phyloP scores from a whole-genome alignment of 2,113 vertebrate genomes.

The Calyptomena viridis region DNA sequence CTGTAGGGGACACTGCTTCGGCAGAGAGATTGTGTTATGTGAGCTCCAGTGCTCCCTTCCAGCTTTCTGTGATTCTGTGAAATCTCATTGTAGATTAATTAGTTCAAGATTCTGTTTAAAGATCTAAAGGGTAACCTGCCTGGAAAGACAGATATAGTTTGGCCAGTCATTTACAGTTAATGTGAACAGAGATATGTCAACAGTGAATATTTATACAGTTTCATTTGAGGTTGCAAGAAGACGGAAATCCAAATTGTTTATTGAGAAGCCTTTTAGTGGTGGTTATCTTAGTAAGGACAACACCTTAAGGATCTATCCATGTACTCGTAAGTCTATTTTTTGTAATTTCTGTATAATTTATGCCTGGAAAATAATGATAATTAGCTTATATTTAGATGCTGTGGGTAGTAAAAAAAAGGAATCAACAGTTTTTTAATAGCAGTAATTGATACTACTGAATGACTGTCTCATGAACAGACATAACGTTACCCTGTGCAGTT shows the following conservation, averaged over 20 bases:
- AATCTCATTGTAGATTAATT: background rate
- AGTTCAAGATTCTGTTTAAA: background rate
- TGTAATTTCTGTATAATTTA: background rate
- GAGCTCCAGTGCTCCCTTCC: background rate
- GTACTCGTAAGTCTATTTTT: background rate
- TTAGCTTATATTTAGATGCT: background rate
- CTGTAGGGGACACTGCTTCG: background rate
- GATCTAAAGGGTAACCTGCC: background rate
- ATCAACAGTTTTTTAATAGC: background rate
- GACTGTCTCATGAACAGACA: background rate
- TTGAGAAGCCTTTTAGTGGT: background rate
- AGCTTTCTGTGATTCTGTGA: background rate
- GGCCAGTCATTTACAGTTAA: background rate
- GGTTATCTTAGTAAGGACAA: background rate
- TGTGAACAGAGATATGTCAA: background rate
- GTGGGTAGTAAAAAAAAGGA: background rate
- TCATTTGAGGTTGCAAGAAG: background rate
- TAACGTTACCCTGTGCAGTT: fast-evolving
- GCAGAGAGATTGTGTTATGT: background rate
- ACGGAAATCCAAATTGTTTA: background rate
- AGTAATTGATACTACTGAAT: background rate
- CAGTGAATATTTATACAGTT: background rate
- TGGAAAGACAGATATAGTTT: background rate
- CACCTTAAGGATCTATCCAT: background rate
- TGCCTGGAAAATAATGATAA: background rate